Evolutionary conservation across 2,113 vertebrate species (phyloP), one percentile per base, ranked within the genome.

Genomic region (Rana temporaria): DNA sequence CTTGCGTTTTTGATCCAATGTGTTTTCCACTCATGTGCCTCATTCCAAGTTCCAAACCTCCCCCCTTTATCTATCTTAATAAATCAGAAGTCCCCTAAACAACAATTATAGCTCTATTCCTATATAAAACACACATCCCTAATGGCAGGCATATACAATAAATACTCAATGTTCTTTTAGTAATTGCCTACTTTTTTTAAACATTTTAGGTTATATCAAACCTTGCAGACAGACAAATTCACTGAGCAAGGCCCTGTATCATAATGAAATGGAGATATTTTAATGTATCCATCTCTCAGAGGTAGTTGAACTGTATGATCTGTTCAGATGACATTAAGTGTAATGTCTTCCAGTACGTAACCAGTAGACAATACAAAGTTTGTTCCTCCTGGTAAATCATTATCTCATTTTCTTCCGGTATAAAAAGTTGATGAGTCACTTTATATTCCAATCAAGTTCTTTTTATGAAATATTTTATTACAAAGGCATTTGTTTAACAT

Each of bases 241-340:
- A 67, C 26, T 68, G 64, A 79, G 16, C 18, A 68, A 34, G 53
- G 42, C 38, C 7, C 63, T 34, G 30, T 66, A 18, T 79, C 64
- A 52, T 52, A 67, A 48, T 64, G 59, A 64, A 22, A 65, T 55
- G 42, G 18, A 65, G 52, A 26, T 79, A 67, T 79, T 79, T 79
- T n/a, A 57, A 79, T 55, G 63, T 30, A 32, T 18, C 53, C 60
- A 66, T 66, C 38, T 59, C 22, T 55, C 22, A 66, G 48, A 66
- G 76, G 38, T 66, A 66, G 38, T 32, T 78, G 48, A 78, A 78
- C 60, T 78, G 18, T 67, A 18, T 78, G 42, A 55, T 66, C 42
- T 56, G 63, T 52, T 17, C 22, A 55, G 19, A 59, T 60, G 16
- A 38, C 38, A 60, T 60, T 60, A 74, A 74, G 60, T 74, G 55